Percentiles rank a stretch among this genome's conserved stretches.
Conservation (phyloP, 2,113 vertebrate genomes). For the Myiozetetes cayanensis region DNA sequence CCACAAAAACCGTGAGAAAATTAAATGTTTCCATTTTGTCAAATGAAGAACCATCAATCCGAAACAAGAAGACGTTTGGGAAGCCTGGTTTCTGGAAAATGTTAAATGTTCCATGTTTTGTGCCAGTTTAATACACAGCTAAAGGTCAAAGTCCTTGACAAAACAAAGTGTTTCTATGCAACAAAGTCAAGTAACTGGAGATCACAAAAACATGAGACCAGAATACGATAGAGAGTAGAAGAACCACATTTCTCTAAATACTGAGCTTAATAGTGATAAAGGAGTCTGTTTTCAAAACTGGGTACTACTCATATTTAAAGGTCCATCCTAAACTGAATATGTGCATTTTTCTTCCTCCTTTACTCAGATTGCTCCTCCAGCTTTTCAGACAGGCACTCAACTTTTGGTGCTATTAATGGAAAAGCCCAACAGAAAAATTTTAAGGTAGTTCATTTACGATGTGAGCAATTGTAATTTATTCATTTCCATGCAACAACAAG, state of each 20-base stretch:
- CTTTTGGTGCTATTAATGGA: background rate
- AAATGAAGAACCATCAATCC: background rate
- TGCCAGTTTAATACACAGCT: background rate
- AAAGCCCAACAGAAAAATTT: background rate
- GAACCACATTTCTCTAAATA: background rate
- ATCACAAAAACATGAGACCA: background rate
- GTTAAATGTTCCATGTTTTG: background rate
- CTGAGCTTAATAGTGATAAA: background rate
- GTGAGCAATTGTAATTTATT: background rate
- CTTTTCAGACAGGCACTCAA: background rate
- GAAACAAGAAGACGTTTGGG: background rate
- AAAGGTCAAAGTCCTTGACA: background rate
- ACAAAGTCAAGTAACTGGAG: background rate
- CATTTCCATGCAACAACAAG: background rate
- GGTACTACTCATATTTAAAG: background rate
- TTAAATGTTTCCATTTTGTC: constrained; percentile 44
- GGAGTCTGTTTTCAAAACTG: background rate
- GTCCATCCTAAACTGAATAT: background rate
- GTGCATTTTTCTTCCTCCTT: background rate
- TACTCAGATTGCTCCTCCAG: background rate
- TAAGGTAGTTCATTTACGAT: background rate
- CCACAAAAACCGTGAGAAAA: constrained; percentile 26
- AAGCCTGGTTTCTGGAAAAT: constrained; percentile 21
- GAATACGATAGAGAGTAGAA: background rate
- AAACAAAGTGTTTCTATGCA: constrained; percentile 11